phyloP scores from a whole-genome alignment of 2,888 invertebrate genomes.

The Tryphoninae sp. region DNA sequence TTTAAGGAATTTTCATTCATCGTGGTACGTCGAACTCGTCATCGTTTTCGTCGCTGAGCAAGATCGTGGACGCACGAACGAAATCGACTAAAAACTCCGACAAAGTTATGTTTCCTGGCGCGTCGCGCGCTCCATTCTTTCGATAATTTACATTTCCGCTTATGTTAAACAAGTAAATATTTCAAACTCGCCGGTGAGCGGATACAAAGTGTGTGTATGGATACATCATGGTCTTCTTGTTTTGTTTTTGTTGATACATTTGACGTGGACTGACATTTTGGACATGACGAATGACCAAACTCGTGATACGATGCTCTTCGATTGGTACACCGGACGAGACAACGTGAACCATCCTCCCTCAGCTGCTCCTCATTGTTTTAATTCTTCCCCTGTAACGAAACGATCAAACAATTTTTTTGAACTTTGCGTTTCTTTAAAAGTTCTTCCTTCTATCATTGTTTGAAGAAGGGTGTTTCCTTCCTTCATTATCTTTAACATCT shows the following conservation, averaged over 20 bases:
- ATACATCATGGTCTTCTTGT: background rate
- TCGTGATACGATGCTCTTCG: conserved; percentile 24
- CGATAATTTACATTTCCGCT: conserved; percentile 58
- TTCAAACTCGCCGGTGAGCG: background rate
- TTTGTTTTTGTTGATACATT: conserved; percentile 17
- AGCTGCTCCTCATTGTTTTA: conserved; percentile 48
- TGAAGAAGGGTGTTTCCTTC: background rate
- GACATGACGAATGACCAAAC: conserved; percentile 23
- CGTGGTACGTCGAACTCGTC: conserved; percentile 21
- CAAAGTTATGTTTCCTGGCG: conserved; percentile 20
- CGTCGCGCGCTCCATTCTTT: conserved; percentile 28
- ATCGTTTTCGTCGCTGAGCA: conserved; percentile 46
- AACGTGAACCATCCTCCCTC: conserved; percentile 51
- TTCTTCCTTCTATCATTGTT: background rate
- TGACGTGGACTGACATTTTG: conserved; percentile 6
- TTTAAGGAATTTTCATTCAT: conserved; percentile 39
- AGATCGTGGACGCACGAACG: conserved; percentile 16
- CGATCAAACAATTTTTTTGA: background rate
- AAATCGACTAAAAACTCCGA: conserved; percentile 14
- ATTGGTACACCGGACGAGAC: conserved; percentile 28
- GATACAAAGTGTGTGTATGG: conserved; percentile 8
- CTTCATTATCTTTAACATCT: background rate
- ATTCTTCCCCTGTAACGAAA: conserved; percentile 59
- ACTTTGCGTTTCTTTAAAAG: background rate
- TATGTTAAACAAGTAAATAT: conserved; percentile 36